These are phyloP conservation scores for Phaonia tiefii DNA, from an alignment of 2,888 invertebrate genomes.

Conservation along the genomic window DNA sequence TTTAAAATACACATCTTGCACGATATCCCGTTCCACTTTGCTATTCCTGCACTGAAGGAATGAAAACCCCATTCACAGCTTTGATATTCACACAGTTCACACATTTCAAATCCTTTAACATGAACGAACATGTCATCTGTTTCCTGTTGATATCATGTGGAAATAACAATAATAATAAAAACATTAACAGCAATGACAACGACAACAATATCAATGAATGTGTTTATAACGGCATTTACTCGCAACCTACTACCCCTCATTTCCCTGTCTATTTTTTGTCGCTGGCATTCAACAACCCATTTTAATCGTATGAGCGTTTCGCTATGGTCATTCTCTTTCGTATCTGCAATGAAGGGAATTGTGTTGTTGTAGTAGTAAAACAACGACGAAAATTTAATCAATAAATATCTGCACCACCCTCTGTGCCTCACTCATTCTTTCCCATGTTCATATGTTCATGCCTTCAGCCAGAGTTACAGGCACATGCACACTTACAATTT, in stretches of 20 bases:
- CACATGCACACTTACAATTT: background rate
- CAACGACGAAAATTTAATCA: conserved; percentile 48
- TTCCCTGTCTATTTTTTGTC: background rate
- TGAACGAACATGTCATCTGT: conserved; percentile 64
- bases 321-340: conserved; percentile 19
- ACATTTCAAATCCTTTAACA: conserved; percentile 53
- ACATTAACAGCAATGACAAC: background rate
- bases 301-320: conserved; percentile 21
- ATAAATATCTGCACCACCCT: conserved; percentile 56
- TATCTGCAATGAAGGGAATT: conserved; percentile 1
- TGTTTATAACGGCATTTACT: conserved; percentile 43
- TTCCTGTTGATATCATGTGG: conserved; percentile 66
- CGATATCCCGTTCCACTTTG: background rate
- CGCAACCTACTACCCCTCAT: conserved; percentile 34
- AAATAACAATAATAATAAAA: conserved; percentile 49
- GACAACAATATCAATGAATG: conserved; percentile 37
- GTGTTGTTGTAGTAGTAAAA: background rate
- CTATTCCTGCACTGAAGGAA: background rate
- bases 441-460: too few relatives aligned
- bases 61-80: too few relatives aligned
- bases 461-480: too few relatives aligned
- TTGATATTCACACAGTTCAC: background rate
- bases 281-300: conserved; percentile 60
- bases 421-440: background rate
- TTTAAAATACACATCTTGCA: too few relatives aligned